Base-by-base conservation (phyloP, 2,888 invertebrate genomes). In the Byasa hedistus region DNA sequence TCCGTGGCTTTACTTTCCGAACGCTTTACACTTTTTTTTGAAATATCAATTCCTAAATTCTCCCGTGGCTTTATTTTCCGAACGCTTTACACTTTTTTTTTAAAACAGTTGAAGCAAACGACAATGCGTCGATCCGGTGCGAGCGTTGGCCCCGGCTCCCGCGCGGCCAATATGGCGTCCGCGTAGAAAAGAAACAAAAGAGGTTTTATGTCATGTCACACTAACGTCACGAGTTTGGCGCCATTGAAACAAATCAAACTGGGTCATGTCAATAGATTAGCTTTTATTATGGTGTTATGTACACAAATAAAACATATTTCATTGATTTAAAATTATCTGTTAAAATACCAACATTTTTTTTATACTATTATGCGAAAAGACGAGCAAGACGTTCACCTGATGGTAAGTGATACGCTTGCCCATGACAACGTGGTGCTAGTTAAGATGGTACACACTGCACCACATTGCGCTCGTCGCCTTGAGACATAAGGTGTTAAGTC, bases 111-210 rank as follows among this genome's bases (percentile, higher is more conserved):
- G 51, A 70, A 65, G 65, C 61, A 71, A 32, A 70, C 74, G 76
- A 80, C 80, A 80, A 77, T 76, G 77, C 75, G 73, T 75, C 83
- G 85, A 87, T 81, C 87, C 87, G 85, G 77, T 79, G 76, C 79
- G 87, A 81, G 64, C 87, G 74, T 83, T 86, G 88, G 82, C 80
- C 87, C 70, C 86, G 83, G 77, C 86, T 87, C 87, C 87, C 86
- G 87, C 87, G 82, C 85, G 36, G 57, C 79, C 71, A 78, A 73
- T 58, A 76, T 72, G 76, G 70, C 73, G 70, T 17, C 59, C 56
- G 21, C 52, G 44, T 61, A 58, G n/a, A 17, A 55, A 24, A 32
- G 60, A 57, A 64, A 64, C 61, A 64, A 60, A 32, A 36, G 58
- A 32, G 32, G 32, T 32, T 32, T 32, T 32, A 32, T 8, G 32